A percentile compares a stretch with the other conserved stretches of the same genome.
Conservation (phyloP, 2,888 invertebrate species). For the Mellilla xanthometata region DNA sequence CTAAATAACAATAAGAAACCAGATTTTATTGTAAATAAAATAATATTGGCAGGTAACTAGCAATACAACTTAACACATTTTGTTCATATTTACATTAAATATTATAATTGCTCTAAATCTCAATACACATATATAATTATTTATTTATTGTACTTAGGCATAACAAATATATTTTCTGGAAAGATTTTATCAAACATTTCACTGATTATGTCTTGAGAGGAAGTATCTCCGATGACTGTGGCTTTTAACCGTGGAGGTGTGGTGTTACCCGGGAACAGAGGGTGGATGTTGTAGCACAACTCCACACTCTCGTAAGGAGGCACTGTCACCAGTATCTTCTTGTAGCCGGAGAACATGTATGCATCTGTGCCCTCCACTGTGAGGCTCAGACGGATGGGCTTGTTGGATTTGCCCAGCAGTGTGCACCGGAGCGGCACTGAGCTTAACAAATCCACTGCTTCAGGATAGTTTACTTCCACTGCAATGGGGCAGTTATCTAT, state of each 20-base stretch:
- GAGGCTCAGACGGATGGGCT: slow-evolving; percentile 87
- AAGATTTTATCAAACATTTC: slow-evolving; percentile 77
- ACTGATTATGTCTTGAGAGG: slow-evolving; percentile 62
- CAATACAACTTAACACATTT: slow-evolving; percentile 55
- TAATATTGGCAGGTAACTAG: slow-evolving; percentile 68
- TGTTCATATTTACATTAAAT: slow-evolving; percentile 74
- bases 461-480: slow-evolving; percentile 85
- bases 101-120: slow-evolving; percentile 41
- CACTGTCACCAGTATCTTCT: slow-evolving; percentile 86
- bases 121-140: slow-evolving; percentile 51
- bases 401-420: slow-evolving; percentile 87
- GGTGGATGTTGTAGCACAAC: slow-evolving; percentile 90
- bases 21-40: slow-evolving; percentile 60
- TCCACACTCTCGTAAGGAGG: slow-evolving; percentile 84
- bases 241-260: slow-evolving; percentile 84
- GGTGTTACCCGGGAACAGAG: slow-evolving; percentile 89
- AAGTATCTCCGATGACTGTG: slow-evolving; percentile 67
- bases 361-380: slow-evolving; percentile 93
- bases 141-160: slow-evolving; percentile 79
- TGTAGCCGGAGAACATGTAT: slow-evolving; percentile 97
- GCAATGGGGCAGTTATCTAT: slow-evolving; percentile 85
- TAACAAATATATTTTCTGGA: slow-evolving; percentile 77
- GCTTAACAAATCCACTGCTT: slow-evolving; percentile 88
- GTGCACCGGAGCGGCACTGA: slow-evolving; percentile 87
- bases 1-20: slow-evolving; percentile 58